Base-by-base conservation (phyloP, 2,888 invertebrate genomes). In the Empis stercorea region DNA sequence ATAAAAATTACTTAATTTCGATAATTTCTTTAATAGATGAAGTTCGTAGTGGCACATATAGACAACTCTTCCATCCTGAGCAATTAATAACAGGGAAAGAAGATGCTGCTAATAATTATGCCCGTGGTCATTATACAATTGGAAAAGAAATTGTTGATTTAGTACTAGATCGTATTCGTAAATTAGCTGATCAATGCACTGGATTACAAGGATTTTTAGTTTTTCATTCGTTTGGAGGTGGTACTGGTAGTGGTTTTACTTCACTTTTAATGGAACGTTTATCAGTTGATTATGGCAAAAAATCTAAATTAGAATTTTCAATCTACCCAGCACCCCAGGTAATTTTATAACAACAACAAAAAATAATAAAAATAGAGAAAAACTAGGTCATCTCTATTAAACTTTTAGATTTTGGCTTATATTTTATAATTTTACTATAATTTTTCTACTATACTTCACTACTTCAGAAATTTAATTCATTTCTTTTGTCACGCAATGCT, bases 261-360 rank as follows among this genome's bases (percentile, higher is more conserved):
- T 91, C 92, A 3, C 75, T 94, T 54, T 74, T 94, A 51, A 92
- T 93, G 92, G 91, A 94, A 70, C 76, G 87, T 43, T 77, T 95
- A 36, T 87, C 87, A 42, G 87, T 91, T 2, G 91, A 92, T 70
- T 94, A 92, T 68, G 91, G 92, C 54, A 93, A 91, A 71, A 93
- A 92, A 71, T 88, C 88, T 45, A 93, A 93, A 65, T 75, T 93
- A 20, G 91, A 91, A 68, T 94, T 95, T 70, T 85, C 91, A 47
- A 87, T 94, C 58, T 95, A 95, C 66, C 94, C 94, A 10, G 93
- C 94, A 10, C 94, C 94, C 7, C 89, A 89, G 74, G 88, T 86
- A 70, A 63, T 67, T 52, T 30, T 38, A 15, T n/a, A 14, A 32
- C 32, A 32, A 20, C 5, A 20, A 20, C 4, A 20, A 20, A 20